A percentile compares a stretch with the other conserved stretches of the same genome.
phyloP scores from a whole-genome alignment of 2,888 invertebrate species.

The Machimus atricapillus region DNA sequence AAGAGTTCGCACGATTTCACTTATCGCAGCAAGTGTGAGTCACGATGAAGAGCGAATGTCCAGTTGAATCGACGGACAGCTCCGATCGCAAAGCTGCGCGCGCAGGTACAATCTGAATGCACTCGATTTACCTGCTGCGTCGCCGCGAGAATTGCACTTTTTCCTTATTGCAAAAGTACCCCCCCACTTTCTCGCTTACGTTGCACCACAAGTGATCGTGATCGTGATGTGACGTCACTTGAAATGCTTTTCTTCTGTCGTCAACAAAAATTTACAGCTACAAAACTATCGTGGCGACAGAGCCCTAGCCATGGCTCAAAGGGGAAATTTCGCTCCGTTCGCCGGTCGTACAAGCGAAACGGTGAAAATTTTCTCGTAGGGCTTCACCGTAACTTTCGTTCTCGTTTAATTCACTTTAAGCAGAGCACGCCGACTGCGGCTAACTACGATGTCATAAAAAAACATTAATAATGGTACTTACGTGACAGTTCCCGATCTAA shows the following conservation, averaged over 20 bases:
- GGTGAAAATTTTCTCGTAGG: not conserved
- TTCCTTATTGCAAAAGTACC: not conserved
- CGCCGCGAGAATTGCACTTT: not conserved
- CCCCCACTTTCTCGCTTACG: not conserved
- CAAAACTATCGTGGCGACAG: not conserved
- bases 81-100: not conserved
- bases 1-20: conserved; percentile 1
- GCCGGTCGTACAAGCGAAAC: not conserved
- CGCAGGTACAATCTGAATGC: not conserved
- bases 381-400: not conserved
- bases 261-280: conserved; percentile 15
- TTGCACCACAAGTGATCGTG: not conserved
- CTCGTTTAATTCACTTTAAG: not conserved
- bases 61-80: not conserved
- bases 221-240: not conserved
- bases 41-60: not conserved
- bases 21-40: conserved; percentile 27
- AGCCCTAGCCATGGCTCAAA: not conserved
- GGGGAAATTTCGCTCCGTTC: not conserved
- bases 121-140: not conserved
- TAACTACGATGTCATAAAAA: not conserved
- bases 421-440: not conserved
- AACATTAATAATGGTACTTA: not conserved
- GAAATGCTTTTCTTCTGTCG: not conserved
- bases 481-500: conserved; percentile 17